Base-by-base conservation (phyloP, 2,797 vertebrate genomes). In the Steatocranus sp. region DNA sequence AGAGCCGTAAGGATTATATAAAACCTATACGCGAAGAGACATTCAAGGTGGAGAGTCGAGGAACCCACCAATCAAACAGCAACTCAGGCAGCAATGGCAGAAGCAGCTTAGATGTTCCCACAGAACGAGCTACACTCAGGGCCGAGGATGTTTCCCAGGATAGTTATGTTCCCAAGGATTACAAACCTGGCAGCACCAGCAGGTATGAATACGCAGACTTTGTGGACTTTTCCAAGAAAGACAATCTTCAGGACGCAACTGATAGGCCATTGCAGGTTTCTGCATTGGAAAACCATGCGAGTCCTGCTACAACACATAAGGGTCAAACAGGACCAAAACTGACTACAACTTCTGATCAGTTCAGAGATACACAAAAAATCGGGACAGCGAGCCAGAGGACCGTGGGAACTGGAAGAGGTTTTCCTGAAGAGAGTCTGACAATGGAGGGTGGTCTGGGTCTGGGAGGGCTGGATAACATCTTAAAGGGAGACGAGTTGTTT, bases 401-500 rank as follows among this genome's bases (percentile, higher is more conserved):
- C 6, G 46, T 34, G 4, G 66, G 23, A 51, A 36, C 75, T 17
- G 79, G 32, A 18, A 78, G 41, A 46, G 75, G 41, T 70, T 30
- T 9, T 18, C 5, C 34, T 1, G 66, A 87, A 49, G 79, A 86
- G 68, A 63, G 17, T 17, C n/a, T 79, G 49, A 79, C 41, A 56
- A 3, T 73, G 34, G 90, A 88, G 43, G 81, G 75, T 3, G 86
- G 78, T 36, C 74, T 86, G 48, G 88, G 85, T 68, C 74, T 87
- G 9, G 87, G 83, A 7, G 86, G 78, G 14, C 58, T 89, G 56
- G 90, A 91, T 73, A 61, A 27, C 46, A 14, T 95, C 54, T 83
- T 93, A 4, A 92, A 92, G 10, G 91, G 92, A 54, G 94, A 95
- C 17, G 94, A 96, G 46, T 86, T 96, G 90, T 94, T 97, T 81